phyloP scores from a whole-genome alignment of 2,797 vertebrate species.

The Takifugu ocellatus region DNA sequence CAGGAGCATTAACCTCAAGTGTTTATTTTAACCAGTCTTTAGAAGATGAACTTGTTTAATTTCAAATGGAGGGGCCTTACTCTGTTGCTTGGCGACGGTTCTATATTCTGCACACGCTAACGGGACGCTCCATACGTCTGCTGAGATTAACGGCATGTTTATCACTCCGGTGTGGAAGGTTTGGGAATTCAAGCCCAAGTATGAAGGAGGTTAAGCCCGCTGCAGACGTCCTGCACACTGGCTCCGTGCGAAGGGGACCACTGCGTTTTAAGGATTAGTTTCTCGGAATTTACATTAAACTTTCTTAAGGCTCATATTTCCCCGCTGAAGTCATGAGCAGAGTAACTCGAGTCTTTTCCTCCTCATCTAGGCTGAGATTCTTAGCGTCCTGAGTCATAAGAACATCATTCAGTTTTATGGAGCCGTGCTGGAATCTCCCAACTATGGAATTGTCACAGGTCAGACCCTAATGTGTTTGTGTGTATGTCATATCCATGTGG shows the following conservation, averaged over 20 bases:
- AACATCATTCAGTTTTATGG: constrained; percentile 99
- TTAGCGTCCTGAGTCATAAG: constrained; percentile 96
- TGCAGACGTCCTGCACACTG: constrained; percentile 4
- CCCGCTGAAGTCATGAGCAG: constrained; percentile 1
- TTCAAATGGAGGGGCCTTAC: too few species aligned
- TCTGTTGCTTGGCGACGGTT: constrained; percentile 35
- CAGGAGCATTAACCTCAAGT: not conserved
- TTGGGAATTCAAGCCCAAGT: constrained; percentile 26
- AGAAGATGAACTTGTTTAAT: too few species aligned
- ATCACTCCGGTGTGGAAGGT: constrained; percentile 39
- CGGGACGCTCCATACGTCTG: constrained; percentile 26
- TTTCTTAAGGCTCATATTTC: constrained; percentile 6
- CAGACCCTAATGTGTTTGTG: constrained; percentile 49
- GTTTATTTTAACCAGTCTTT: too few species aligned
- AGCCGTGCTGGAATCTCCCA: constrained; percentile 93
- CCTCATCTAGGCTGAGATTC: constrained; percentile 88
- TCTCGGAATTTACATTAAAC: not conserved
- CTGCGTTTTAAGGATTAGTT: not conserved
- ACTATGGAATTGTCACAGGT: constrained; percentile 99
- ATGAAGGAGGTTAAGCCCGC: constrained; percentile 20
- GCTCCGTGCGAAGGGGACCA: not conserved
- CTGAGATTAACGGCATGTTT: constrained; percentile 48
- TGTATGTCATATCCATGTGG: constrained; percentile 5
- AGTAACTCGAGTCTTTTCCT: constrained; percentile 14
- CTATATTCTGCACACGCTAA: constrained; percentile 37